Evolutionary conservation across 2,888 invertebrate species (phyloP).

Genomic region (Anagyrus pseudococci): DNA sequence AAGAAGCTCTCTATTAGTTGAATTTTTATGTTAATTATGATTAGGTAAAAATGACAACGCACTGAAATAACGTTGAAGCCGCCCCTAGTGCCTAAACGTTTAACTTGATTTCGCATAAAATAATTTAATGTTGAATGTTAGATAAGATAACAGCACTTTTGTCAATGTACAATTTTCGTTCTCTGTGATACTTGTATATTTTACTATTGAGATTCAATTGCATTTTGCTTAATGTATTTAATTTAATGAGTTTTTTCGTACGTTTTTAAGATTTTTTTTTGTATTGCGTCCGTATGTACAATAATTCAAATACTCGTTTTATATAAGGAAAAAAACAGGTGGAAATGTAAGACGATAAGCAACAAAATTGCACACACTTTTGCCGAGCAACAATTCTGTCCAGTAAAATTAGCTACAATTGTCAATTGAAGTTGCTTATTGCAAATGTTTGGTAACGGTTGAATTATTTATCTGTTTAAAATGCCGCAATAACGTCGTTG

Average conservation of each 20-base stretch:
- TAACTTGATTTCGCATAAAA: constrained; percentile 17
- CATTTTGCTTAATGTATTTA: constrained; percentile 24
- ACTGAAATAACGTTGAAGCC: constrained; percentile 28
- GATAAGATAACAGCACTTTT: constrained; percentile 12
- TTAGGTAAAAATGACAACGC: constrained; percentile 22
- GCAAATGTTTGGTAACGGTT: constrained; percentile 16
- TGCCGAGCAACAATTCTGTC: constrained; percentile 23
- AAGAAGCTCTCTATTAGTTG: constrained; percentile 40
- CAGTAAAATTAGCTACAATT: constrained; percentile 16
- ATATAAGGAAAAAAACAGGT: not conserved
- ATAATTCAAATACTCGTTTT: not conserved
- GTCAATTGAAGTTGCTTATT: constrained; percentile 25
- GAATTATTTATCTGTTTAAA: constrained; percentile 28
- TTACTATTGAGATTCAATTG: constrained; percentile 26
- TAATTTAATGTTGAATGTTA: constrained; percentile 20
- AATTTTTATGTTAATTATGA: constrained; percentile 12
- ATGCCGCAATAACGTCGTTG: constrained; percentile 7
- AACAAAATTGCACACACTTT: too few species aligned
- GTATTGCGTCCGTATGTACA: constrained; percentile 19
- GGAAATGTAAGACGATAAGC: too few species aligned
- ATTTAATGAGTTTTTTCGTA: constrained; percentile 11
- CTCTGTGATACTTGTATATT: constrained; percentile 30
- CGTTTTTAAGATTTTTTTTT: not conserved
- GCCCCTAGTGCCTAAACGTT: constrained; percentile 34
- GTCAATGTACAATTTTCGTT: constrained; percentile 18